Conservation (phyloP, 2,113 vertebrate species). For the Elephantulus edwardii region DNA sequence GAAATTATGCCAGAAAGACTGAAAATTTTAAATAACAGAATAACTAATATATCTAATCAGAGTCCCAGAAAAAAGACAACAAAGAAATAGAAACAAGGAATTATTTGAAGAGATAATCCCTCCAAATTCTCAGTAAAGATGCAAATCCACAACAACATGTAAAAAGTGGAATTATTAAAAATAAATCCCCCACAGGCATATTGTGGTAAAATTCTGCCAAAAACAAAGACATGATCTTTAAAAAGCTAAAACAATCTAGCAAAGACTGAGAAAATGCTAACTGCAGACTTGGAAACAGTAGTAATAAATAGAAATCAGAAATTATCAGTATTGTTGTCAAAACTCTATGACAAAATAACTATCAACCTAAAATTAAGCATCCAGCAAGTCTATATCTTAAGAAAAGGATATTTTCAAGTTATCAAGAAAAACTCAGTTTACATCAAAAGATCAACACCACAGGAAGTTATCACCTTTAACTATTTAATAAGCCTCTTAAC, state of each 20-base stretch:
- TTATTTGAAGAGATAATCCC: conserved; percentile 26
- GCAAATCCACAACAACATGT: conserved; percentile 10
- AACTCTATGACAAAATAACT: not conserved
- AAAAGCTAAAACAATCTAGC: not conserved
- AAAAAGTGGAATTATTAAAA: conserved; percentile 16
- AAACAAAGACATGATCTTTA: not conserved
- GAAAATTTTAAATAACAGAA: not conserved
- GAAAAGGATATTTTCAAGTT: not conserved
- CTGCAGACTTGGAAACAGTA: not conserved
- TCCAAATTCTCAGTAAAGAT: conserved; percentile 25
- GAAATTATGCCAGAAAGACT: conserved; percentile 30
- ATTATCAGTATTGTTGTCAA: not conserved
- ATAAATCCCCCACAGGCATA: conserved; percentile 2
- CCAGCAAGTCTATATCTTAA: conserved; percentile 33
- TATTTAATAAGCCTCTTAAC: not conserved
- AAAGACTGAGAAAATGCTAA: not conserved
- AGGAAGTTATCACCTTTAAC: not conserved
- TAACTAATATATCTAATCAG: not conserved
- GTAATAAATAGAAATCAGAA: not conserved
- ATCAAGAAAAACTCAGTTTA: conserved; percentile 19
- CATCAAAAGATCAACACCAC: not conserved
- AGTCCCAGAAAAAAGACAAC: not conserved
- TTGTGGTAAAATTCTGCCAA: not conserved
- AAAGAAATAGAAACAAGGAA: conserved; percentile 17
- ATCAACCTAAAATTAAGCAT: not conserved